Evolutionary conservation across 2,797 vertebrate genomes (phyloP), one percentile per base, ranked within the genome.

Genomic region (Schizopygopsis malacanthus): DNA sequence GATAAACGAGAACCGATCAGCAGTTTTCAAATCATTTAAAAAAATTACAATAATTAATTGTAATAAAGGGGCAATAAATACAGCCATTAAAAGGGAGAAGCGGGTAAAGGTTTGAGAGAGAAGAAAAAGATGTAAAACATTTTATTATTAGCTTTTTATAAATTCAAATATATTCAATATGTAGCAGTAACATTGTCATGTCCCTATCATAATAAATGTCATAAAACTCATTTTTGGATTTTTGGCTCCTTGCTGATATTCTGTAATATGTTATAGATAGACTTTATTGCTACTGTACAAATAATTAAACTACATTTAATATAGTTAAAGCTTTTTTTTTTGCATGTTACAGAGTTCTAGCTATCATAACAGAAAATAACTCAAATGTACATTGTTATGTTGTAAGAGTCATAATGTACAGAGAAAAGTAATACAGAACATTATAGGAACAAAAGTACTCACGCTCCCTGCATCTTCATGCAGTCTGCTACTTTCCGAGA

Each of bases 401-500:
- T 54, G 28, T 54, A 65, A 65, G 25, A 65, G 6, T 33, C 6
- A 33, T 65, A 65, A 65, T 59, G 59, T 61, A 25, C 59, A 61
- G 10, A 59, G 54, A 54, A 54, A 54, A 2, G 56, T 61, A 16
- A 20, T n/a, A 25, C 59, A 61, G 10, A n/a, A 20, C 39, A 28
- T 41, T 56, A 54, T 28, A 37, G 13, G 33, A 15, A 77, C 5
- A 71, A 65, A 85, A 65, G 79, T 92, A 98, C 98, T 97, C 94
- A 99, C 98, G 87, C 96, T 97, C 92, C 98, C 97, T 0, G 97
- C 95, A 90, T 98, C 98, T 89, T 99, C 98, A 50, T 99, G 95
- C 97, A 98, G 98, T 92, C 96, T 96, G 73, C 96, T 96, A 91
- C 96, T 97, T 93, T 99, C 98, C 52, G 96, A 96, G 54, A 97